phyloP scores from a whole-genome alignment of 2,888 invertebrate species.

The Acanthosepion lycidas region DNA sequence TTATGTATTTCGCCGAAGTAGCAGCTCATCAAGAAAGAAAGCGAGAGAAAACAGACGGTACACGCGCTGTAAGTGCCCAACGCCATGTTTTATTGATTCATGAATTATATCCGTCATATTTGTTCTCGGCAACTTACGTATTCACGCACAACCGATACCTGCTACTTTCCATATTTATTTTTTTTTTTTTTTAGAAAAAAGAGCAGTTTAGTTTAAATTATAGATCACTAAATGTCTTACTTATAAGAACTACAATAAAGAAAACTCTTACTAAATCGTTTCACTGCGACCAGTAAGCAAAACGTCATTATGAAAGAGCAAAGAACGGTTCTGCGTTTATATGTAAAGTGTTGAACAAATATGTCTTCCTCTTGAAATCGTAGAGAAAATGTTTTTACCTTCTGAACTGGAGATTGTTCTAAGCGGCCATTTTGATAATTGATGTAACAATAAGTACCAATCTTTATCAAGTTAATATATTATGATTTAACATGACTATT shows the following conservation, averaged over 20 bases:
- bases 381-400: background rate
- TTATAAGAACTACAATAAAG: too few relatives aligned
- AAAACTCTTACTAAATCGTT: too few relatives aligned
- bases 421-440: background rate
- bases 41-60: background rate
- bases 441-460: background rate
- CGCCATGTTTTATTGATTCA: background rate
- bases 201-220: background rate
- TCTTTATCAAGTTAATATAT: too few relatives aligned
- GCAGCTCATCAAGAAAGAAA: conserved; percentile 82
- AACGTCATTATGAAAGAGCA: background rate
- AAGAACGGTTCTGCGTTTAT: background rate
- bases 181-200: too few relatives aligned
- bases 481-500: too few relatives aligned
- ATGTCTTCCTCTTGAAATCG: background rate
- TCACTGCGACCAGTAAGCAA: too few relatives aligned
- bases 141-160: background rate
- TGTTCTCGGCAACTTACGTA: background rate
- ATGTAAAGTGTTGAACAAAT: background rate
- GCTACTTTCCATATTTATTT: background rate
- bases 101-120: background rate
- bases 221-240: too few relatives aligned
- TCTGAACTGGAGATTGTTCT: background rate
- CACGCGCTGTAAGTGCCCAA: background rate
- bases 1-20: conserved; percentile 90